Percentiles rank a stretch among this genome's conserved stretches.
Conservation (phyloP, 2,888 invertebrate genomes). For the Belgica antarctica region DNA sequence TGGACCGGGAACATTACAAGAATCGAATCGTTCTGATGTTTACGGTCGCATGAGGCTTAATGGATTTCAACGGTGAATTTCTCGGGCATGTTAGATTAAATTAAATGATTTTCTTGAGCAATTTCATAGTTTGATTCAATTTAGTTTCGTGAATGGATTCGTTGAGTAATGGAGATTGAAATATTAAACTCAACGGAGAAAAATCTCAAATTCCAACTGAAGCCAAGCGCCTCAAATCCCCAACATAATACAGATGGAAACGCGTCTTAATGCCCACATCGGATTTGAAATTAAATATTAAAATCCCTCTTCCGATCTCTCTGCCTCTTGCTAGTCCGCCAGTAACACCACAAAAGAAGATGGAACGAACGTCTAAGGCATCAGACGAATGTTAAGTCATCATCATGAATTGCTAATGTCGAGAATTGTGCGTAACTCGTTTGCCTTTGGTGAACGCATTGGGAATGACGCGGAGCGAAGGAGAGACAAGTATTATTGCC, state of each 20-base stretch:
- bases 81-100: not conserved
- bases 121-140: slow-evolving; percentile 28
- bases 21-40: not conserved
- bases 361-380: slow-evolving; percentile 15
- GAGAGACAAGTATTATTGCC: too few relatives aligned
- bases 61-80: slow-evolving; percentile 7
- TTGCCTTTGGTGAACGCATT: not conserved
- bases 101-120: slow-evolving; percentile 27
- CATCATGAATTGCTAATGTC: slow-evolving; percentile 36
- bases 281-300: slow-evolving; percentile 25
- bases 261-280: slow-evolving; percentile 28
- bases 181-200: not conserved
- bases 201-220: not conserved
- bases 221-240: slow-evolving; percentile 3
- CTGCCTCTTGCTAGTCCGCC: too few relatives aligned
- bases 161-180: slow-evolving; percentile 18
- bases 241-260: slow-evolving; percentile 16
- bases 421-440: slow-evolving; percentile 26
- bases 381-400: slow-evolving; percentile 36
- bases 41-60: not conserved
- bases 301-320: slow-evolving; percentile 26
- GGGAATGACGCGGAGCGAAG: too few relatives aligned
- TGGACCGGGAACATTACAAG: not conserved
- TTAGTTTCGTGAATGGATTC: slow-evolving; percentile 17
- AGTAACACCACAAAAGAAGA: not conserved